Evolutionary conservation across 1,140 invertebrate genomes (phyloP).

Genomic region (Dinoponera quadriceps): DNA sequence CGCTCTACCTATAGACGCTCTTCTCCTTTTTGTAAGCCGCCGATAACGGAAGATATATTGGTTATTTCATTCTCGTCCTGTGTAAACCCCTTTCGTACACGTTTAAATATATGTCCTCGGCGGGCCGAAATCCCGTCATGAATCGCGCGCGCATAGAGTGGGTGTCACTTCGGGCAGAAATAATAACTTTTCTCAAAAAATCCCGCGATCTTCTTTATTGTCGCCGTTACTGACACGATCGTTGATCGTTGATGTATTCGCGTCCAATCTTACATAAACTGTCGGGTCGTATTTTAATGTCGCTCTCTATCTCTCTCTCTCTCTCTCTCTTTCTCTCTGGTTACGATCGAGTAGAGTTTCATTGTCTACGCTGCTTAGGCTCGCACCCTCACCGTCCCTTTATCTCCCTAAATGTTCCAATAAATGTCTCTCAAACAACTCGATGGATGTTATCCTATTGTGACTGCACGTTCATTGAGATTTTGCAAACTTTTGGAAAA

Average conservation of each 20-base stretch:
- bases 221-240: slow-evolving; percentile 27
- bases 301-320: no score
- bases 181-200: not conserved
- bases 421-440: no score
- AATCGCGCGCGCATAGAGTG: no score
- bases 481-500: no score
- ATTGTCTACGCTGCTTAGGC: not conserved
- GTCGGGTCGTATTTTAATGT: slow-evolving; percentile 42
- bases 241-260: slow-evolving; percentile 21
- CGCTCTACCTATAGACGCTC: slow-evolving; percentile 58
- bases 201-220: not conserved
- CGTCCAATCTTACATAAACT: slow-evolving; percentile 32
- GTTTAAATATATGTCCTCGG: not conserved
- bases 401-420: no score
- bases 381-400: not conserved
- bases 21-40: slow-evolving; percentile 37
- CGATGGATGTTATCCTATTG: no score
- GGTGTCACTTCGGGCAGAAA: no score
- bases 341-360: slow-evolving; percentile 28
- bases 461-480: no score
- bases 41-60: not conserved
- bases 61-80: not conserved
- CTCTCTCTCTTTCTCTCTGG: no score
- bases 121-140: no score
- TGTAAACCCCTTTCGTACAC: not conserved